These are phyloP conservation scores for Platycercus adscitus DNA, from an alignment of 2,113 vertebrate genomes.

Conservation along the genomic window DNA sequence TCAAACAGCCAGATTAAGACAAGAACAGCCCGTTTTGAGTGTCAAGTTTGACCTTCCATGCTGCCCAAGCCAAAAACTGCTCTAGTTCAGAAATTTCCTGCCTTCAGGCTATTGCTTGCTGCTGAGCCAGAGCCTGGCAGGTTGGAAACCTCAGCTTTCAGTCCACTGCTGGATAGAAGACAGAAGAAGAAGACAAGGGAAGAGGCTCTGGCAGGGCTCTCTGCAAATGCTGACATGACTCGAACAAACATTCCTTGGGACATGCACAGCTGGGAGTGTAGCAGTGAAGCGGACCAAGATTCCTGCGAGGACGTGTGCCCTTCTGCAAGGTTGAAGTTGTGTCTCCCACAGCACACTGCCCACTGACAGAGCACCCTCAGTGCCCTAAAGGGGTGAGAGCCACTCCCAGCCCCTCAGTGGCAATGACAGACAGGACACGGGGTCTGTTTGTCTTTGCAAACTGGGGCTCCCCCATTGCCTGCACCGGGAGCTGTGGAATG, in stretches of 20 bases:
- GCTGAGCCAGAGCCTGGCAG: not conserved
- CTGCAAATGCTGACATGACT: not conserved
- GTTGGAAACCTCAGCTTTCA: not conserved
- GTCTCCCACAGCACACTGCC: not conserved
- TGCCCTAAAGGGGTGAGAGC: not conserved
- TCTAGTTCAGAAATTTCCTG: not conserved
- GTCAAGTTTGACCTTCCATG: not conserved
- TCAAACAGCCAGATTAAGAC: not conserved
- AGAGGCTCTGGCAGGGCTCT: not conserved
- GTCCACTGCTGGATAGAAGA: not conserved
- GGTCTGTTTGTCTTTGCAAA: not conserved
- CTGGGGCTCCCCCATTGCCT: not conserved
- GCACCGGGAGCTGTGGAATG: not conserved
- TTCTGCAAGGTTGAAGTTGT: not conserved
- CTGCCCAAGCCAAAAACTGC: not conserved
- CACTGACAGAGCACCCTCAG: not conserved
- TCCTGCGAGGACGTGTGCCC: not conserved
- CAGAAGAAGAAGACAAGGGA: not conserved
- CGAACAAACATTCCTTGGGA: constrained; percentile 22
- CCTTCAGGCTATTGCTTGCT: not conserved
- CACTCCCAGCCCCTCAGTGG: not conserved
- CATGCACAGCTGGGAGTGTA: not conserved
- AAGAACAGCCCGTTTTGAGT: not conserved
- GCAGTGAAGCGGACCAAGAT: not conserved
- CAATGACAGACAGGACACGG: not conserved